phyloP scores from a whole-genome alignment of 1,140 invertebrate species.

The Drosophila sproati region DNA sequence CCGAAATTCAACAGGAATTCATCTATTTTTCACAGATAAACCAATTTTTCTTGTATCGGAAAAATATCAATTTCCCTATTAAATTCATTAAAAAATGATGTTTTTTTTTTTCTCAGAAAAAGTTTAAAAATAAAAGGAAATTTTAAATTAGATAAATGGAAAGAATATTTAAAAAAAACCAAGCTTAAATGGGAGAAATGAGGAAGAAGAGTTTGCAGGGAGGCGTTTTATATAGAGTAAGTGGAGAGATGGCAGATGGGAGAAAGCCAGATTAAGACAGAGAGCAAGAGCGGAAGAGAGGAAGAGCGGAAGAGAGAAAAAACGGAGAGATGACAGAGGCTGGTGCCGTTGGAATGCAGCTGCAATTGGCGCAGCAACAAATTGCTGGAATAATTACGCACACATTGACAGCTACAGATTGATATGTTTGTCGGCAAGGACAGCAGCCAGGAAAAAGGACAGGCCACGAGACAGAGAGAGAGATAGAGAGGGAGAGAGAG shows the following conservation, averaged over 20 bases:
- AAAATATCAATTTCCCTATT: too few species aligned
- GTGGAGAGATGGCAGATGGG: neutral
- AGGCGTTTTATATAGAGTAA: too few species aligned
- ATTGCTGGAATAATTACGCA: slow-evolving; percentile 84
- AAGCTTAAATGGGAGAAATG: too few species aligned
- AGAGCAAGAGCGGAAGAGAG: neutral
- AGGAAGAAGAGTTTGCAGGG: too few species aligned
- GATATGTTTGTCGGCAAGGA: slow-evolving; percentile 60
- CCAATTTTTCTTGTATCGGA: too few species aligned
- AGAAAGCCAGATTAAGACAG: neutral
- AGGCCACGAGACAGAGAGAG: slow-evolving; percentile 3
- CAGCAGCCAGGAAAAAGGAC: neutral
- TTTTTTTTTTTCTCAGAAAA: too few species aligned
- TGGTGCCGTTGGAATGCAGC: slow-evolving; percentile 60
- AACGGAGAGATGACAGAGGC: neutral
- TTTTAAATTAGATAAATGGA: too few species aligned
- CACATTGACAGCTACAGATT: slow-evolving; percentile 78
- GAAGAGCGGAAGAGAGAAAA: neutral
- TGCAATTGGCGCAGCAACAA: slow-evolving; percentile 83
- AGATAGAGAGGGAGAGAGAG: slow-evolving; percentile 23
- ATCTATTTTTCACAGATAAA: too few species aligned
- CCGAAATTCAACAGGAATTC: too few species aligned
- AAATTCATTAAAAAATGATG: too few species aligned
- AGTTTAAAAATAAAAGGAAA: too few species aligned
- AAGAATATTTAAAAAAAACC: too few species aligned